Evolutionary conservation across 1,140 invertebrate species (phyloP).

Genomic region (Drosophila subobscura): DNA sequence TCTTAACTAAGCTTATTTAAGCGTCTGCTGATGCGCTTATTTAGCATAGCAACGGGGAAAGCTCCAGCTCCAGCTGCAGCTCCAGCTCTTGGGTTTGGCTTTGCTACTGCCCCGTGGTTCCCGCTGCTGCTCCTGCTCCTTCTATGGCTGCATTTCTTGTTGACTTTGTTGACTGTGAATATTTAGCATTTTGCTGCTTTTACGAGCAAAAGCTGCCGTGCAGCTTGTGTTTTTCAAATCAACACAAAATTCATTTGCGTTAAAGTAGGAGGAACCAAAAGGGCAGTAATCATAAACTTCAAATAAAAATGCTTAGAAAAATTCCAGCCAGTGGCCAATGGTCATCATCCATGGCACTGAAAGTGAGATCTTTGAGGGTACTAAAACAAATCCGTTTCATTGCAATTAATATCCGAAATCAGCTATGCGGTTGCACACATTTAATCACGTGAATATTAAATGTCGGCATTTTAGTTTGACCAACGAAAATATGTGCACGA

Average conservation of each 20-base stretch:
- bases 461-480: background rate
- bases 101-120: background rate
- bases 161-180: constrained; percentile 59
- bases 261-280: constrained; percentile 2
- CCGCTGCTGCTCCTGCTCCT: too few relatives aligned
- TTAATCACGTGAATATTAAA: too few relatives aligned
- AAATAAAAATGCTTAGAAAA: background rate
- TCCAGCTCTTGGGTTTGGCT: constrained; percentile 7
- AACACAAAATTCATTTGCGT: constrained; percentile 36
- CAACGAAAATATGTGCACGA: background rate
- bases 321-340: background rate
- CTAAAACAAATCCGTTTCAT: too few relatives aligned
- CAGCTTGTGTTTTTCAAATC: constrained; percentile 48
- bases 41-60: constrained; percentile 60
- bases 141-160: constrained; percentile 25
- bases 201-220: constrained; percentile 31
- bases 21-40: constrained; percentile 62
- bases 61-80: background rate
- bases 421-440: too few relatives aligned
- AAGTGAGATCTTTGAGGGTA: too few relatives aligned
- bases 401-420: too few relatives aligned
- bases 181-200: constrained; percentile 60
- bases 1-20: constrained; percentile 79
- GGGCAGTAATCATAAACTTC: background rate
- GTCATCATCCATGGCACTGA: too few relatives aligned